Evolutionary conservation across 2,888 invertebrate species (phyloP).

Genomic region (Nymphalis urticae): DNA sequence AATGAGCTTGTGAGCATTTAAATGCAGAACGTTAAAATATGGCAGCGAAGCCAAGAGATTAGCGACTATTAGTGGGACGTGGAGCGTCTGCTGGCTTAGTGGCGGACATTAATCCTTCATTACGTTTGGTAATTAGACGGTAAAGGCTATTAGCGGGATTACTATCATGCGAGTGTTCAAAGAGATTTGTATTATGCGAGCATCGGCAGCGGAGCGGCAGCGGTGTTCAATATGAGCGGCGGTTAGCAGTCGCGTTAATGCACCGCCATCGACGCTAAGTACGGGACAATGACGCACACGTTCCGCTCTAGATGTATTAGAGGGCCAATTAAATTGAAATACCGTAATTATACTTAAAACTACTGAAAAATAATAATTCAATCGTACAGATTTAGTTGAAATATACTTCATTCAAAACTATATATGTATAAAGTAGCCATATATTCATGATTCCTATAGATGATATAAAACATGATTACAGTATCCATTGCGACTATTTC

Average conservation of each 20-base stretch:
- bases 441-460: no score
- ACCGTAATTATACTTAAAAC: no score
- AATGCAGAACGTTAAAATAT: conserved; percentile 18
- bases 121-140: conserved; percentile 17
- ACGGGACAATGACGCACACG: not conserved
- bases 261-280: conserved; percentile 9
- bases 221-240: not conserved
- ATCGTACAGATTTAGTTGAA: no score
- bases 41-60: conserved; percentile 15
- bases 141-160: conserved; percentile 15
- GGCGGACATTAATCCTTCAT: conserved; percentile 16
- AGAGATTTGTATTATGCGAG: conserved; percentile 15
- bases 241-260: conserved; percentile 1
- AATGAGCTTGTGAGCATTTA: conserved; percentile 6
- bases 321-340: not conserved
- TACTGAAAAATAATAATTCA: no score
- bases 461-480: no score
- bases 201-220: not conserved
- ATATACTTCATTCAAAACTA: no score
- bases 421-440: no score
- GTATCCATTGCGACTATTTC: no score
- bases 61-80: conserved; percentile 1
- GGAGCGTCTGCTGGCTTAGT: conserved; percentile 2
- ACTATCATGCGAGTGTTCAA: conserved; percentile 14
- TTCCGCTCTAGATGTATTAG: not conserved